phyloP scores from a whole-genome alignment of 2,888 invertebrate species.

The Drosophila limbata region DNA sequence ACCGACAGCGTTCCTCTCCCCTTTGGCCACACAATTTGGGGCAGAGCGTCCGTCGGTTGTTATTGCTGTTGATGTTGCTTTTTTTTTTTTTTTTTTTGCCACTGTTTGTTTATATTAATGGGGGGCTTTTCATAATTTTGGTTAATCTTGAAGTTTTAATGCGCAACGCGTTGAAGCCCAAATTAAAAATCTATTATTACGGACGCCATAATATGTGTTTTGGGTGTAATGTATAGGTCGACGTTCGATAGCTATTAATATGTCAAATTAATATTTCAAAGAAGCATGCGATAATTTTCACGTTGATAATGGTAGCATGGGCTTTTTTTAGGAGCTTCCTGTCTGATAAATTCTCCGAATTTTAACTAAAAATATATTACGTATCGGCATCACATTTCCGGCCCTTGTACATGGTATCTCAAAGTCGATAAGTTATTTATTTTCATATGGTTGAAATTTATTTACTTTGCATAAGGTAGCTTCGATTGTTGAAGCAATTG shows the following conservation, averaged over 20 bases:
- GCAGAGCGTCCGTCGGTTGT: slow-evolving; percentile 21
- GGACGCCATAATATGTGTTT: slow-evolving; percentile 34
- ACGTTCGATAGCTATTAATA: not conserved
- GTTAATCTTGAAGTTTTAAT: slow-evolving; percentile 52
- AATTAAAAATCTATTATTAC: slow-evolving; percentile 64
- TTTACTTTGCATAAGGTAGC: slow-evolving; percentile 18
- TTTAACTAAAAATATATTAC: not conserved
- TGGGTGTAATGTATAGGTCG: slow-evolving; percentile 62
- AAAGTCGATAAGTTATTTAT: not conserved
- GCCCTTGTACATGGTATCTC: not conserved
- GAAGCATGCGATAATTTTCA: slow-evolving; percentile 8
- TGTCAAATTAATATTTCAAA: slow-evolving; percentile 21
- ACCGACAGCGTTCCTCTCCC: slow-evolving; percentile 31
- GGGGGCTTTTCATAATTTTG: slow-evolving; percentile 31
- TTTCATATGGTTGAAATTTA: slow-evolving; percentile 1
- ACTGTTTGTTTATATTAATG: slow-evolving; percentile 60
- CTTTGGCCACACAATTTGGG: slow-evolving; percentile 30
- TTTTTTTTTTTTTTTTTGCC: slow-evolving; percentile 19
- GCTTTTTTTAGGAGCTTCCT: slow-evolving; percentile 23
- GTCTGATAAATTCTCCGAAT: not conserved
- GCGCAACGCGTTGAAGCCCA: slow-evolving; percentile 50
- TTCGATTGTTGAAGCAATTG: slow-evolving; percentile 22
- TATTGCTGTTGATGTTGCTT: slow-evolving; percentile 30
- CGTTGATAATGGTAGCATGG: slow-evolving; percentile 6
- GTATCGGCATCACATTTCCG: not conserved